Conservation (phyloP, 2,113 vertebrate species). For the Pelecanus crispus region DNA sequence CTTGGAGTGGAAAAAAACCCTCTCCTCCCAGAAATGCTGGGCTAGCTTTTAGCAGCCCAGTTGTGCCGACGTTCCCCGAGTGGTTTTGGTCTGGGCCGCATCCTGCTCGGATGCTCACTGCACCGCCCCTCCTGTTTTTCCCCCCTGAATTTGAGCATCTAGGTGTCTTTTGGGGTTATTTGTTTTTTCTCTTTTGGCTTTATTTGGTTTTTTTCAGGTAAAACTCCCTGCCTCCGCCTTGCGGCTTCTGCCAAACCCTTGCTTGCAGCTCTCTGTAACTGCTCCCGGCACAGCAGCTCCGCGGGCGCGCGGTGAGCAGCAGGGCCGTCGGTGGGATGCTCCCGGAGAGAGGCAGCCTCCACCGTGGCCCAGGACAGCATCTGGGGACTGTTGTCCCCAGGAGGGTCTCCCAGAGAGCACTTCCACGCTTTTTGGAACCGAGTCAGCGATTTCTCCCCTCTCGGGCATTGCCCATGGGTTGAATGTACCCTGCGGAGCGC, state of each 20-base stretch:
- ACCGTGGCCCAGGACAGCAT: background rate
- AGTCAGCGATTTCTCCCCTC: background rate
- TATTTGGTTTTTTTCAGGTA: background rate
- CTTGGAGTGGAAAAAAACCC: background rate
- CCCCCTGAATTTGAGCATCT: background rate
- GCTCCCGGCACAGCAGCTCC: background rate
- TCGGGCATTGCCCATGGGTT: rapidly evolving
- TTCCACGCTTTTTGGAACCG: background rate
- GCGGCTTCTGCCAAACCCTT: background rate
- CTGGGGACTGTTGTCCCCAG: background rate
- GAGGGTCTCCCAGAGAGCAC: background rate
- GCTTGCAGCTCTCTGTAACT: rapidly evolving
- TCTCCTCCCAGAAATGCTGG: background rate
- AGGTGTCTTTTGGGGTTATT: background rate
- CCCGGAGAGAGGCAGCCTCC: background rate
- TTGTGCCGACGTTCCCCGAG: background rate
- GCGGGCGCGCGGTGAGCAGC: rapidly evolving
- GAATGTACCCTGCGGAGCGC: rapidly evolving
- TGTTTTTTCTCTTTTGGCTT: background rate
- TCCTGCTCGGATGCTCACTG: background rate
- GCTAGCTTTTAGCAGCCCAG: background rate
- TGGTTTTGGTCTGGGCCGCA: background rate
- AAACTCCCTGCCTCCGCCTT: background rate
- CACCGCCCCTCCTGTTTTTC: background rate
- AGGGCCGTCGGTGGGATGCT: background rate